Percentiles rank a stretch among this genome's conserved stretches.
phyloP scores from a whole-genome alignment of 2,113 vertebrate species.

The Engystomops pustulosus region DNA sequence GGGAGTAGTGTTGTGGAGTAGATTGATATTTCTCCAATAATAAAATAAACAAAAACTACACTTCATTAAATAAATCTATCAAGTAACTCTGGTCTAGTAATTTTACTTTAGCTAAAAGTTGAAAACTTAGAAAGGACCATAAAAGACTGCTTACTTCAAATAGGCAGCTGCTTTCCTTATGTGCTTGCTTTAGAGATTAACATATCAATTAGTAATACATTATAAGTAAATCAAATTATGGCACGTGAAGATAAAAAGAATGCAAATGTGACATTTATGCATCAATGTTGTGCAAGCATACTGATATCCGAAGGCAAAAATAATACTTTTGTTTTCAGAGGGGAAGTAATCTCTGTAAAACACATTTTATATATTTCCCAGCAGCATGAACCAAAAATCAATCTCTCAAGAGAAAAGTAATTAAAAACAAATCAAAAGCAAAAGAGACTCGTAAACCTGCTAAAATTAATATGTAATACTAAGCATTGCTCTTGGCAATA shows the following conservation, averaged over 20 bases:
- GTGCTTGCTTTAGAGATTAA: conserved; percentile 22
- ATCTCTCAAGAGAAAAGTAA: conserved; percentile 2
- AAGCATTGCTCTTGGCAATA: neutral
- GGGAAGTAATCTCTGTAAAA: conserved; percentile 9
- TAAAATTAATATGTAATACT: neutral
- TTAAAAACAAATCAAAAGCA: too few species aligned
- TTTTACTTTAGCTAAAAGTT: neutral
- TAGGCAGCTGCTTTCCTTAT: conserved; percentile 1
- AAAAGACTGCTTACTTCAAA: neutral
- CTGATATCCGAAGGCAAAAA: conserved; percentile 25
- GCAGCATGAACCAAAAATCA: conserved; percentile 7
- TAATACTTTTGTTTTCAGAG: conserved; percentile 2
- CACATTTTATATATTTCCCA: conserved; percentile 11
- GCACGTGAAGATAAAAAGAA: neutral
- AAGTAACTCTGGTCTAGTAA: too few species aligned
- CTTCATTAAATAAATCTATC: too few species aligned
- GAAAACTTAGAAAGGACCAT: neutral
- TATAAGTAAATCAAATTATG: conserved; percentile 27
- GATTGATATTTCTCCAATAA: too few species aligned
- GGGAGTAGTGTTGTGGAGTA: too few species aligned
- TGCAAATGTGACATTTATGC: conserved; percentile 41
- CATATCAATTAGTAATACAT: conserved; percentile 25
- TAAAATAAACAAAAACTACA: too few species aligned
- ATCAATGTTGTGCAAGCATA: conserved; percentile 15
- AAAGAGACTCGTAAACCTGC: neutral